phyloP scores from a whole-genome alignment of 2,888 invertebrate genomes.

The Seira musarum region DNA sequence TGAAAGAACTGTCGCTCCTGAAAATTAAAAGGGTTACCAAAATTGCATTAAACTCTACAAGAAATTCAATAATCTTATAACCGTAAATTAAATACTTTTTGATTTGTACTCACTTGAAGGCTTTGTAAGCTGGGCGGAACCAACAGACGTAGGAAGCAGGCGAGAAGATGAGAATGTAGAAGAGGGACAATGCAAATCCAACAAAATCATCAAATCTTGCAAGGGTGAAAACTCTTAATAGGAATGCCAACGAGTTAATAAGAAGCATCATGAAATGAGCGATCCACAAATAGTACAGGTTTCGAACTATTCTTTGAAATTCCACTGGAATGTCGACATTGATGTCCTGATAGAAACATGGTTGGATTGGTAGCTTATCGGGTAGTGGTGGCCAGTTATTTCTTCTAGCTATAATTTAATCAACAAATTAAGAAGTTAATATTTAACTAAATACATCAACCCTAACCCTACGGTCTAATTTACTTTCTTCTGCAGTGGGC shows the following conservation, averaged over 20 bases:
- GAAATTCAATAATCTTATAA: too few species aligned
- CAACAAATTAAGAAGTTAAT: background rate
- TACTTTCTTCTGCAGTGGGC: background rate
- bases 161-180: constrained; percentile 92
- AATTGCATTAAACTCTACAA: constrained; percentile 41
- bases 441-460: background rate
- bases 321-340: constrained; percentile 98
- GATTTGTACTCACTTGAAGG: constrained; percentile 80
- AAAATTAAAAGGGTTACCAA: constrained; percentile 59
- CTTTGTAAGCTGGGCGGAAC: constrained; percentile 99
- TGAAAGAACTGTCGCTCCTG: constrained; percentile 98
- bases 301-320: constrained; percentile 96
- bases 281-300: constrained; percentile 97
- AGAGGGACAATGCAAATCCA: constrained; percentile 89
- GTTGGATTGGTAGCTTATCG: constrained; percentile 91
- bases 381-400: constrained; percentile 99
- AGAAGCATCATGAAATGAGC: constrained; percentile 90
- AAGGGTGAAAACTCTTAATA: constrained; percentile 81
- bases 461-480: too few species aligned
- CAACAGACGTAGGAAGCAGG: constrained; percentile 99
- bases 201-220: constrained; percentile 75
- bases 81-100: background rate
- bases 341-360: constrained; percentile 99
- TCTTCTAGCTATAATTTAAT: constrained; percentile 77
- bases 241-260: constrained; percentile 88